phyloP scores from a whole-genome alignment of 2,888 invertebrate genomes.

The Lottia gigantea region DNA sequence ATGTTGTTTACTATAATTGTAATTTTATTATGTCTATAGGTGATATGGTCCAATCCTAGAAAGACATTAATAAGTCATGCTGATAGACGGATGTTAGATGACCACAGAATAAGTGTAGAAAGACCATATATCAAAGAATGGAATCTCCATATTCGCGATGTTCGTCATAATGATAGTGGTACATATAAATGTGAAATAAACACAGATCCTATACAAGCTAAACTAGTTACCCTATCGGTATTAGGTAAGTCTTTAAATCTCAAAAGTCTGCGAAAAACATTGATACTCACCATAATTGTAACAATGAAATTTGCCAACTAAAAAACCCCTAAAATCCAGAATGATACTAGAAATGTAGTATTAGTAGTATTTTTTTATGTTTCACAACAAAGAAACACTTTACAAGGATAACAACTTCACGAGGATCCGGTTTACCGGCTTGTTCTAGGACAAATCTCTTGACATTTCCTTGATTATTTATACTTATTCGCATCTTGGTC shows the following conservation, averaged over 20 bases:
- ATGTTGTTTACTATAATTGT: conserved; percentile 8
- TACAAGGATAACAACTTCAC: too few relatives aligned
- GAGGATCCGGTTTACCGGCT: too few relatives aligned
- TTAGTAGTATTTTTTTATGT: too few relatives aligned
- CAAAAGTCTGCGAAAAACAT: too few relatives aligned
- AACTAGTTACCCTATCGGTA: conserved; percentile 53
- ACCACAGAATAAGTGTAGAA: conserved; percentile 59
- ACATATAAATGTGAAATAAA: conserved; percentile 63
- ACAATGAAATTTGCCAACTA: too few relatives aligned
- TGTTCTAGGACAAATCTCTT: too few relatives aligned
- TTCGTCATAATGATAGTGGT: conserved; percentile 58
- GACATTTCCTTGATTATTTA: too few relatives aligned
- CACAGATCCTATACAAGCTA: conserved; percentile 55
- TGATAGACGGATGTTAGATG: conserved; percentile 60
- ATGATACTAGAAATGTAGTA: too few relatives aligned
- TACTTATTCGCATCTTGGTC: too few relatives aligned
- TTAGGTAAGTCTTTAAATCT: conserved; percentile 43
- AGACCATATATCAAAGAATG: conserved; percentile 56
- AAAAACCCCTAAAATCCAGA: too few relatives aligned
- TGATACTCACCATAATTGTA: too few relatives aligned
- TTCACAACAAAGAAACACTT: too few relatives aligned
- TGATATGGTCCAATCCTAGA: conserved; percentile 60
- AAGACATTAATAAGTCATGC: conserved; percentile 53
- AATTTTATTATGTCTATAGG: conserved; percentile 40
- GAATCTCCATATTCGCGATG: conserved; percentile 60